Evolutionary conservation across 2,888 invertebrate genomes (phyloP).

Genomic region (Oegoconia quadripuncta): DNA sequence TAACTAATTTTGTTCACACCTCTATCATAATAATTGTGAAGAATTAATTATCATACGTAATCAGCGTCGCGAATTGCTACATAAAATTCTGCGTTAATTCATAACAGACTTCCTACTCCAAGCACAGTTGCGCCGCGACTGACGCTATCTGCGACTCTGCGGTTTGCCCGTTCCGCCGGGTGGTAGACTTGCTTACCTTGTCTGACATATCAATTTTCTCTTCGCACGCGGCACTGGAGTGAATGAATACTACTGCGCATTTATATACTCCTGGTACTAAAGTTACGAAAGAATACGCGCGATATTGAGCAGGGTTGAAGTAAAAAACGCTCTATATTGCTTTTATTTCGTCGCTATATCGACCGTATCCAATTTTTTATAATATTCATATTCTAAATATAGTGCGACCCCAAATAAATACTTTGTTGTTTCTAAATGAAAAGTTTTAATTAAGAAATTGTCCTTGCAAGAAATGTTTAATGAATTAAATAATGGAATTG

Average conservation of each 20-base stretch:
- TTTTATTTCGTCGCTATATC: constrained; percentile 18
- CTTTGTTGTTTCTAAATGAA: too few relatives aligned
- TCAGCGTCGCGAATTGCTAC: too few relatives aligned
- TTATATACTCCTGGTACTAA: constrained; percentile 69
- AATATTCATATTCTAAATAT: too few relatives aligned
- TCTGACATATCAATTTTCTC: constrained; percentile 65
- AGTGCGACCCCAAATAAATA: too few relatives aligned
- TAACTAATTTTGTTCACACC: constrained; percentile 35
- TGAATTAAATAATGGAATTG: too few relatives aligned
- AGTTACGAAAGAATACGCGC: constrained; percentile 74
- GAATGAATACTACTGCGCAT: constrained; percentile 36
- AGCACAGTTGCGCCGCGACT: constrained; percentile 27
- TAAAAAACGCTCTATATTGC: constrained; percentile 27
- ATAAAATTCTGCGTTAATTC: too few relatives aligned
- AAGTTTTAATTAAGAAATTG: too few relatives aligned
- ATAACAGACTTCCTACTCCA: constrained; percentile 21
- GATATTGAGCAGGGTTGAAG: constrained; percentile 42
- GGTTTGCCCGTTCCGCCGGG: constrained; percentile 28
- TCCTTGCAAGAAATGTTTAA: too few relatives aligned
- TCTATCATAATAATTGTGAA: constrained; percentile 4
- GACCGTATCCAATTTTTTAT: too few relatives aligned
- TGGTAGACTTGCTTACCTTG: constrained; percentile 63
- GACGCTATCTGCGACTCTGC: constrained; percentile 17
- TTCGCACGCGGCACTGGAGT: constrained; percentile 45
- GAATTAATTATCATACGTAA: too few relatives aligned